Evolutionary conservation across 2,888 invertebrate species (phyloP), one percentile per base, ranked within the genome.

Genomic region (Tridacna gigas): DNA sequence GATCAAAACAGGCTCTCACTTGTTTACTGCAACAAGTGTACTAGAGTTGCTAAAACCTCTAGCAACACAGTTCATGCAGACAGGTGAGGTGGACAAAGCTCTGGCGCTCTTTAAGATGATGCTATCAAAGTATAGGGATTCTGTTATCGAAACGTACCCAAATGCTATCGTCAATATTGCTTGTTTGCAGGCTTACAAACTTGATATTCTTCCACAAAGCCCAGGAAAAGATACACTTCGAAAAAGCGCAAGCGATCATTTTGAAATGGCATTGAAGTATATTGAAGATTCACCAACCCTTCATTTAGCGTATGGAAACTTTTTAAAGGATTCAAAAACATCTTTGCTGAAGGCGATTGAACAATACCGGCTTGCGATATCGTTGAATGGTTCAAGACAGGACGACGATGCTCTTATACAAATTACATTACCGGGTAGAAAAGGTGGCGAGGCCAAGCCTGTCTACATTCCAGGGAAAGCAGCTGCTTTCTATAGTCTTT

Each of bases 391-490:
- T n/a, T 77, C 82, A 11, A 80, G 84, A 0, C 48, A 20, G 28
- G 84, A 86, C 48, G 86, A 86, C 56, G 84, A 86, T 37, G 84
- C 79, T 7, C 76, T 86, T 5, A 67, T 86, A 67, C 80, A 84
- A 48, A 61, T 86, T 9, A 61, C 66, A 20, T 22, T 86, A 13
- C 84, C 80, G 12, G 47, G 56, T 15, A 48, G 25, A 11, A 4
- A 25, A 18, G 65, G 60, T 18, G 45, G 9, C 3, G 22, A 63
- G 18, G 65, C 47, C 11, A 65, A 63, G 22, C 37, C 22, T 9
- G 69, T 74, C 11, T 69, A 74, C 45, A 60, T 77, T 0, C 77
- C 82, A 18, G 77, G 82, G 22, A 77, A 77, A 28, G 74, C 78
- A 7, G 82, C 73, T 12, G 74, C 82, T 5, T 82, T 69, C 13